A percentile compares a stretch with the other conserved stretches of the same genome.
Evolutionary conservation across 2,797 vertebrate genomes (phyloP).

Genomic region (Neostethus bicornis): DNA sequence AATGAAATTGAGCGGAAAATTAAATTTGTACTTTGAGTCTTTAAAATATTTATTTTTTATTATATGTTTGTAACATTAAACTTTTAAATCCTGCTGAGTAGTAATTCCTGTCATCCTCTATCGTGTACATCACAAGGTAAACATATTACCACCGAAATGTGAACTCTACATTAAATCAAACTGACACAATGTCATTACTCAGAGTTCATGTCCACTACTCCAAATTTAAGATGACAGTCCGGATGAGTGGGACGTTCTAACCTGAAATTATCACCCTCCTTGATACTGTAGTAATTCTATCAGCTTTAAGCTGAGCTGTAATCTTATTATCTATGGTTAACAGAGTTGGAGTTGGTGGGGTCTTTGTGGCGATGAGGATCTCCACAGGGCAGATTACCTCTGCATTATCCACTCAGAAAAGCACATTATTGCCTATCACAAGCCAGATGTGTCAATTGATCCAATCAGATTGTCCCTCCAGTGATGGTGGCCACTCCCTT

Average conservation of each 20-base stretch:
- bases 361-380: slow-evolving; percentile 61
- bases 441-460: slow-evolving; percentile 75
- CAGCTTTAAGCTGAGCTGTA: slow-evolving; percentile 55
- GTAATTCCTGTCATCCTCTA: background rate
- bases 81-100: background rate
- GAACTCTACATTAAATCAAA: background rate
- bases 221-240: slow-evolving; percentile 11
- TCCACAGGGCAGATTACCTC: slow-evolving; percentile 72
- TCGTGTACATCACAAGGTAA: background rate
- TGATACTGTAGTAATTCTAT: slow-evolving; percentile 70
- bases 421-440: slow-evolving; percentile 74
- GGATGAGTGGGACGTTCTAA: slow-evolving; percentile 22
- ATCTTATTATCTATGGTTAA: slow-evolving; percentile 78
- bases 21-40: too few species aligned
- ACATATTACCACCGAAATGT: background rate
- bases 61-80: background rate
- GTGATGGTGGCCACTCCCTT: slow-evolving; percentile 59
- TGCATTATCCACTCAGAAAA: slow-evolving; percentile 76
- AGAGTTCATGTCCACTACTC: background rate
- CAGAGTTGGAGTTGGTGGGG: slow-evolving; percentile 59
- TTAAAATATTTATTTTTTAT: too few species aligned
- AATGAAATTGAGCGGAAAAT: too few species aligned
- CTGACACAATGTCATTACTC: background rate
- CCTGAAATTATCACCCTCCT: slow-evolving; percentile 54
- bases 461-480: slow-evolving; percentile 66